These are phyloP conservation scores for Alloscopus bannaensis DNA, from an alignment of 2,888 invertebrate species.

Conservation along the genomic window DNA sequence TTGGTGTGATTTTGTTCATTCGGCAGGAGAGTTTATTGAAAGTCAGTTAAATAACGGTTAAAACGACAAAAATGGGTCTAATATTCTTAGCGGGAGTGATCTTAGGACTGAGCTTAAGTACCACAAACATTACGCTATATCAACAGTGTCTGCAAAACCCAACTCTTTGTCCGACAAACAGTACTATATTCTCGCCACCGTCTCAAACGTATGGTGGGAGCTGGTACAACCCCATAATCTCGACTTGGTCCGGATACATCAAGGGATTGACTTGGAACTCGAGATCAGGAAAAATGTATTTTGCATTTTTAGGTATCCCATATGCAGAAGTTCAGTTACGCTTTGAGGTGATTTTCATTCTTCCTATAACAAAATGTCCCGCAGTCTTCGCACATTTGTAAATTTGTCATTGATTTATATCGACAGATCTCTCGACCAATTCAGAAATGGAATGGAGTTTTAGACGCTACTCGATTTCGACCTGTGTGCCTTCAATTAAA, in stretches of 20 bases:
- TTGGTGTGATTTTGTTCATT: no score
- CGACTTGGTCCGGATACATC: slow-evolving; percentile 9
- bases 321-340: slow-evolving; percentile 20
- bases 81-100: slow-evolving; percentile 1
- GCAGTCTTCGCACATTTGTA: no score
- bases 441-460: slow-evolving; percentile 80
- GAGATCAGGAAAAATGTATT: slow-evolving; percentile 17
- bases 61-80: slow-evolving; percentile 25
- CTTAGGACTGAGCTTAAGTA: slow-evolving; percentile 1
- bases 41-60: no score
- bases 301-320: slow-evolving; percentile 38
- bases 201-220: not conserved
- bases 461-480: slow-evolving; percentile 83
- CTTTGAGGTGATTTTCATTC: slow-evolving; percentile 26
- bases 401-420: no score
- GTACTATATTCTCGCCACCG: not conserved
- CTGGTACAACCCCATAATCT: not conserved
- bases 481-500: slow-evolving; percentile 82
- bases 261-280: slow-evolving; percentile 27
- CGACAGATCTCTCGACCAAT: slow-evolving; percentile 78
- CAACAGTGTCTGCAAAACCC: slow-evolving; percentile 35
- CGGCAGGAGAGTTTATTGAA: no score
- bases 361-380: no score
- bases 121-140: not conserved
- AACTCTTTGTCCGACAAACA: not conserved